Evolutionary conservation across 2,797 vertebrate genomes (phyloP), one percentile per base, ranked within the genome.

Genomic region (Sebastes oblongus): DNA sequence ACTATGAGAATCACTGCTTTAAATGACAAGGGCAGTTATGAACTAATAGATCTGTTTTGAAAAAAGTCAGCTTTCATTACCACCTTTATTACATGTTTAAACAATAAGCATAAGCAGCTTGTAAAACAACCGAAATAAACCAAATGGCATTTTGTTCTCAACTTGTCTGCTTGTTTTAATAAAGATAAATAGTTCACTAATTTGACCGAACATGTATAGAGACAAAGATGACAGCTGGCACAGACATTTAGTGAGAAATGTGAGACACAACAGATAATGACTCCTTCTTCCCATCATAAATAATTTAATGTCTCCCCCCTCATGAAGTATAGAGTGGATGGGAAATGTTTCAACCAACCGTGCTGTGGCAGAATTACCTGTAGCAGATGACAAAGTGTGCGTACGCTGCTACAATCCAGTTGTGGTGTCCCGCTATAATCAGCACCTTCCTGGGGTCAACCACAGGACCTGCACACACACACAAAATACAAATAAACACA

Each of bases 301-400:
- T 77, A 56, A 86, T 83, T 66, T 0, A 85, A 54, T 20, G 36
- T 12, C 29, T 6, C 39, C 27, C 16, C 18, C 27, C 14, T 77
- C 22, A 20, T 64, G 25, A 77, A 72, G 42, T 42, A 22, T 3
- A 64, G 27, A 77, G 34, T 20, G 10, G 22, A 50, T 70, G 55
- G 30, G 22, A 70, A 59, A 29, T 13, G 14, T 5, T 54, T 76
- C 13, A 62, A 59, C 25, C 34, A 7, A 22, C 36, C 14, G 16
- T 18, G 13, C 13, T 64, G 55, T 16, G 30, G 24, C 20, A 73
- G 27, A 60, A 18, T 86, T 96, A 99, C 98, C 98, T 98, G 95
- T 99, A 99, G 89, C 98, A 99, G 90, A 99, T 98, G 83, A 98
- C 98, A 86, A 97, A 99, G 91, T 99, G 98, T 10, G 98, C 98